Evolutionary conservation across 2,888 invertebrate genomes (phyloP), one percentile per base, ranked within the genome.

Genomic region (Pelosia muscerda): DNA sequence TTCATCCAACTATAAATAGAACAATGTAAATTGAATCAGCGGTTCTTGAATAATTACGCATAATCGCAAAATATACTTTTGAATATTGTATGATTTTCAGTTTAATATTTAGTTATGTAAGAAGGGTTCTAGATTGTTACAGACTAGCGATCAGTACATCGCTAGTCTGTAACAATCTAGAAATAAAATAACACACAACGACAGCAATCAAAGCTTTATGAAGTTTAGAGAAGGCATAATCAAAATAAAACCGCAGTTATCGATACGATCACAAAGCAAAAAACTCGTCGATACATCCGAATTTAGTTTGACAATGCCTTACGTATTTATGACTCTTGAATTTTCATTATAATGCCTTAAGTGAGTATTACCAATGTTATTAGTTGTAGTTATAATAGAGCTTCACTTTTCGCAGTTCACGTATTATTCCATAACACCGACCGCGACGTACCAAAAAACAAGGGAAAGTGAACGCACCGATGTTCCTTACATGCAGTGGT

Each of bases 391-490:
- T 34, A 31, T 31, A 58, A 58, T 22, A 34, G 15, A 2, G 13
- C 25, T 60, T 23, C 6, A 2, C 6, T 22, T 57, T 49, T 53
- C 23, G 53, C 28, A 19, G 1, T 25, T 25, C 31, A 9, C 19
- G 13, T 19, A 38, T 25, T 42, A 38, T 66, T 42, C 25, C 60
- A 61, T 61, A 66, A 58, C 58, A 34, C n/a, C 26, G 38, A 59
- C 34, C n/a, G n/a, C 25, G 59, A 28, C 42, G 60, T 28, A n/a
- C 15, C 38, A 38, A 38, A 38, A 38, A 68, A 60, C 49, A 49
- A 60, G 73, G 69, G 74, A 78, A 78, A 78, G 78, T 79, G 71
- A 77, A 70, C 61, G 71, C 68, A 64, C 22, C 62, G 23, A 71
- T 42, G 61, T 61, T n/a, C n/a, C n/a, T n/a, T 63, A 31, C 59